Evolutionary conservation across 35 echinoderm and acorn worm species (phyloP).

Genomic region (Apostichopus californicus): DNA sequence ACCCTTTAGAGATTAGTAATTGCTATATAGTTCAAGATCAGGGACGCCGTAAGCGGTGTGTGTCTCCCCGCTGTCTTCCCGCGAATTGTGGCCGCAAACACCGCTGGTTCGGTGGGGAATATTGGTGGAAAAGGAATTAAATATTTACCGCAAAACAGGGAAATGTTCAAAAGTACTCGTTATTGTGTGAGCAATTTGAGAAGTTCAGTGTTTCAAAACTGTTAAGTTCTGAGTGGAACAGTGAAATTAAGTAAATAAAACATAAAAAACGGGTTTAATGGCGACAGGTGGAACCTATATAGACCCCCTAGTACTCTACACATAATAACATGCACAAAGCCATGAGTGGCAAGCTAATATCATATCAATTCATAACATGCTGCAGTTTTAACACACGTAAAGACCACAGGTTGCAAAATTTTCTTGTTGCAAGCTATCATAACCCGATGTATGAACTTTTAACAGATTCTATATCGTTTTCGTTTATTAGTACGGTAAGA

Average conservation of each 20-base stretch:
- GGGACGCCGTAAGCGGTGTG: background rate
- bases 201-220: background rate
- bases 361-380: no score
- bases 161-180: background rate
- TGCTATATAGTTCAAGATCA: conserved; percentile 29
- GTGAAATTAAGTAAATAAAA: background rate
- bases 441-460: no score
- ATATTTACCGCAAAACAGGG: background rate
- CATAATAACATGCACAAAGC: background rate
- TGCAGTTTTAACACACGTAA: no score
- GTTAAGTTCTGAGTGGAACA: background rate
- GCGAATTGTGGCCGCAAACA: conserved; percentile 1
- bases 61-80: conserved; percentile 18
- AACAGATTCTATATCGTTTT: no score
- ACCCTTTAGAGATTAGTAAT: background rate
- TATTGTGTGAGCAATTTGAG: background rate
- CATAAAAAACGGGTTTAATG: background rate
- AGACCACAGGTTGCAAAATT: no score
- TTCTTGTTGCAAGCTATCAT: no score
- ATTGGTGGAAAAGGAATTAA: background rate
- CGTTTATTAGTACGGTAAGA: no score
- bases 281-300: background rate
- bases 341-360: no score
- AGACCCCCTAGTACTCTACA: background rate
- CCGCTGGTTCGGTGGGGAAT: background rate